A percentile compares a stretch with the other conserved stretches of the same genome.
Evolutionary conservation across 2,113 vertebrate species (phyloP).

Genomic region (Galeopterus variegatus): DNA sequence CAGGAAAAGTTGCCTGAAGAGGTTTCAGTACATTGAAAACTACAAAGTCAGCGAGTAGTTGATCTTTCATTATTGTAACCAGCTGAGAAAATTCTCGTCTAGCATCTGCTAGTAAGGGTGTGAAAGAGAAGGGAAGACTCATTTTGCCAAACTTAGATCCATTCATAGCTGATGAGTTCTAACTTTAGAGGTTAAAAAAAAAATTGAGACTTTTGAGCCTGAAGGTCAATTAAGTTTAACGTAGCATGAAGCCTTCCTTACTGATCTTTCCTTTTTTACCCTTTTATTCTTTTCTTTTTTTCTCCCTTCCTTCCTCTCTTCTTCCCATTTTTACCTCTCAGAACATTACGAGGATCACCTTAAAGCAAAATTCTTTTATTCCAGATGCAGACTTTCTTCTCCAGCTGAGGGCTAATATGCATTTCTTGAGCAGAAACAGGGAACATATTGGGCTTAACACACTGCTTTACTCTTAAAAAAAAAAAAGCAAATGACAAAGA

Average conservation of each 20-base stretch:
- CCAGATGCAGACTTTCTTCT: not conserved
- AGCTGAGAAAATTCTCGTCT: slow-evolving; percentile 80
- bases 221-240: slow-evolving; percentile 44
- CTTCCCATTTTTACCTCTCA: not conserved
- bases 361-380: slow-evolving; percentile 26
- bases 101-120: slow-evolving; percentile 69
- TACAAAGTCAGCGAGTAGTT: slow-evolving; percentile 74
- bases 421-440: not conserved
- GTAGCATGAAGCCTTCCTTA: slow-evolving; percentile 42
- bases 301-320: not conserved
- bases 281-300: no score
- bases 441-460: not conserved
- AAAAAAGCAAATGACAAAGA: not conserved
- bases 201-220: slow-evolving; percentile 31
- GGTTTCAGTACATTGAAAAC: slow-evolving; percentile 58
- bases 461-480: not conserved
- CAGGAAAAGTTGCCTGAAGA: slow-evolving; percentile 68
- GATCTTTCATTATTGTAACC: slow-evolving; percentile 83
- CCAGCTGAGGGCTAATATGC: not conserved
- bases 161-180: slow-evolving; percentile 36
- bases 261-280: not conserved
- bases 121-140: slow-evolving; percentile 65
- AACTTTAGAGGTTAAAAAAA: slow-evolving; percentile 54
- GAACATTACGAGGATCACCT: not conserved
- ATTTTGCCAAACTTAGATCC: slow-evolving; percentile 64